phyloP scores from a whole-genome alignment of 2,888 invertebrate species.

The Drosophila siamana region DNA sequence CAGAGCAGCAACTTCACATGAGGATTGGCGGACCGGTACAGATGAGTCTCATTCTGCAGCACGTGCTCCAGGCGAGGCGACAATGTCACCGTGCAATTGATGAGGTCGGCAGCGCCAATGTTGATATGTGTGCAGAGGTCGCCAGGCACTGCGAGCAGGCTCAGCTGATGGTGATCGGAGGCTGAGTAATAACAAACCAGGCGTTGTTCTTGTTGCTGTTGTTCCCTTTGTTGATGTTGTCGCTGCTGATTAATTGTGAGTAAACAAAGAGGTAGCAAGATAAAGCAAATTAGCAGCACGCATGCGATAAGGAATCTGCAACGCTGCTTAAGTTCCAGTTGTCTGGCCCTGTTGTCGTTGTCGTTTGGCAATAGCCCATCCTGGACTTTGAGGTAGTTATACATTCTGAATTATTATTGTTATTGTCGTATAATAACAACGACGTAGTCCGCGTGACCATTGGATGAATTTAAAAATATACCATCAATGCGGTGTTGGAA shows the following conservation, averaged over 20 bases:
- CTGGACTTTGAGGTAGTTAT: conserved; percentile 25
- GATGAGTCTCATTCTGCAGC: conserved; percentile 73
- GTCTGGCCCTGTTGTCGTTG: not conserved
- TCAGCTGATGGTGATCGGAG: conserved; percentile 76
- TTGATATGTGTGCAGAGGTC: conserved; percentile 93
- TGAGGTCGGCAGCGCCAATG: conserved; percentile 90
- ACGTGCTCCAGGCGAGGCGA: conserved; percentile 84
- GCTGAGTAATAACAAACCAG: conserved; percentile 56
- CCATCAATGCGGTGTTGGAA: not conserved
- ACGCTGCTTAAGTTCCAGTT: not conserved
- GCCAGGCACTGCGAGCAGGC: conserved; percentile 88
- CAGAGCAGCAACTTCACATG: conserved; percentile 92
- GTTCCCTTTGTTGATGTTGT: not conserved
- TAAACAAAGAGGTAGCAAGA: conserved; percentile 35
- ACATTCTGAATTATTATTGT: conserved; percentile 36
- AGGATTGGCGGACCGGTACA: conserved; percentile 88
- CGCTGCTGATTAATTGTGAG: not conserved
- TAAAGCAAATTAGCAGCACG: conserved; percentile 9
- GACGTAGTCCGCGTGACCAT: not conserved
- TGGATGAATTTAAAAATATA: conserved; percentile 27
- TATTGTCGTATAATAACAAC: conserved; percentile 14
- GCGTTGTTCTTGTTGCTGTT: conserved; percentile 30
- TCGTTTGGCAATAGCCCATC: not conserved
- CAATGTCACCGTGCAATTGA: conserved; percentile 88
- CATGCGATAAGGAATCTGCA: conserved; percentile 13